Base-by-base conservation (phyloP, 1,140 invertebrate species). In the Ephestia elutella region DNA sequence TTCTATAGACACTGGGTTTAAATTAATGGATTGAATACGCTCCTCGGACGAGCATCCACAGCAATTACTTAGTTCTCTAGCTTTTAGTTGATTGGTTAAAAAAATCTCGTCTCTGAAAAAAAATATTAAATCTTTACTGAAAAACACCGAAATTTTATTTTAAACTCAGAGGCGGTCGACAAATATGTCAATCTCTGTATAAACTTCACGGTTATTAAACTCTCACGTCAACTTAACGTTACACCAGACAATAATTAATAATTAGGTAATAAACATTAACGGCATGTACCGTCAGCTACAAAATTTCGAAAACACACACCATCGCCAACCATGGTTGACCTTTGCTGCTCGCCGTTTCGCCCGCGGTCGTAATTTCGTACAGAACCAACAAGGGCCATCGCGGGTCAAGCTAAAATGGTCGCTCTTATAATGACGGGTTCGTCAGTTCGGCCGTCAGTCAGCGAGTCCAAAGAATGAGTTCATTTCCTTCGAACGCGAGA, bases 401-500 rank as follows among this genome's bases (percentile, higher is more conserved):
- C 63, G 62, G 80, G 68, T 75, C 76, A 63, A 53, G 28, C 11
- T 71, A 68, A 38, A 59, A 49, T 78, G 75, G 78, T 49, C 68
- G 72, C 50, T 38, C 57, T 48, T 57, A 64, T 87, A 82, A 85
- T 87, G 80, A 87, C 69, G 71, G 75, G 57, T 62, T 76, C 81
- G 81, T 86, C 84, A 86, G 70, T 80, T 73, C 60, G 62, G 54
- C 73, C 81, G 85, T 85, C 82, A 87, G 73, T 83, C 78, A 80
- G 65, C 68, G 70, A 70, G 68, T 70, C 68, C 76, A 59, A 75
- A 82, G 82, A 86, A 87, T 86, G 85, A 85, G 85, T 86, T 87
- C 83, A 87, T 87, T 87, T 87, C 85, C 85, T 86, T 80, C 79
- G 78, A 80, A 78, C 80, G 73, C 71, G 77, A 85, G 82, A 85